Evolutionary conservation across 2,797 vertebrate species (phyloP), one percentile per base, ranked within the genome.

Genomic region (Naso thynnoides): DNA sequence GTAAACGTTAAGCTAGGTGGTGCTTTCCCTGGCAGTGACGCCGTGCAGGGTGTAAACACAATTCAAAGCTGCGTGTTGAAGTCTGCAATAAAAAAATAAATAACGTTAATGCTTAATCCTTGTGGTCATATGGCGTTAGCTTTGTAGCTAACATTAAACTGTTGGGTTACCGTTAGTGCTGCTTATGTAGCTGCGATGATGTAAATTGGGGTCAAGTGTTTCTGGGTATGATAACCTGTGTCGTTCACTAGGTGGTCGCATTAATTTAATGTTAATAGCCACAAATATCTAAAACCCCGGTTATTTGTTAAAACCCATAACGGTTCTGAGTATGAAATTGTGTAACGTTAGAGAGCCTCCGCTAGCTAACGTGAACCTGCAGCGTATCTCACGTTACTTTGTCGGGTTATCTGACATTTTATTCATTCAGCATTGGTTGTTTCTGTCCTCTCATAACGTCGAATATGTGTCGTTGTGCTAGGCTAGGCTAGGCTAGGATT

Each of bases 101-200:
- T 41, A 15, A 27, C 27, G 38, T 63, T 53, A 14, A 41, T n/a
- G 36, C 23, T 60, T 79, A 83, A 86, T 78, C 76, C 68, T 63
- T 6, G 1, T 29, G 64, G 48, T 10, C 50, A 33, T 10, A 60
- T 76, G 76, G 49, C 74, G 79, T 79, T 91, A 92, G 88, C 88
- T 76, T 8, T 27, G 14, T 1, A 49, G 87, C 89, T 82, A 66
- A 54, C n/a, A n/a, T n/a, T n/a, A n/a, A n/a, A n/a, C n/a, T n/a
- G n/a, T n/a, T n/a, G n/a, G n/a, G n/a, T n/a, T n/a, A 62, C 39
- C 76, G 82, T 23, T 48, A 39, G 24, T 49, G 45, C 36, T 62
- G 36, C 15, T 41, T 61, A 5, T 23, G 29, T 47, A 78, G 73
- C 85, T 84, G 68, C 73, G 42, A 61, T 23, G 71, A 58, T 81